Percentiles rank a stretch among this genome's conserved stretches.
phyloP scores from a whole-genome alignment of 1,140 invertebrate genomes.

The Pseudomyrmex flavicornis region DNA sequence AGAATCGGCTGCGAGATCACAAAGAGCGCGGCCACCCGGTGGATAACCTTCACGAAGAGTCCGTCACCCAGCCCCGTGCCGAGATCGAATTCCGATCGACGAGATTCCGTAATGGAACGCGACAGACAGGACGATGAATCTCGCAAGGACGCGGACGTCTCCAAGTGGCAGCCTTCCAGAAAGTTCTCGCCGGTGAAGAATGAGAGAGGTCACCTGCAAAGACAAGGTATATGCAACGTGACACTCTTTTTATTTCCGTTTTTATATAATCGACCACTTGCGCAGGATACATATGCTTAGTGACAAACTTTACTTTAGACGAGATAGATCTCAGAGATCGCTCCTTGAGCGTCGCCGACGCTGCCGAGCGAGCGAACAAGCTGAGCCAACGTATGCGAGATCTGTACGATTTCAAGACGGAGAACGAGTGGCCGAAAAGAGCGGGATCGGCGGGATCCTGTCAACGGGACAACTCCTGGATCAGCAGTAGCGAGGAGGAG shows the following conservation, averaged over 20 bases:
- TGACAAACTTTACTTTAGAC: conserved; percentile 49
- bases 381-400: conserved; percentile 77
- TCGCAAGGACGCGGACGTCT: conserved; percentile 26
- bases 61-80: conserved; percentile 66
- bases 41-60: conserved; percentile 74
- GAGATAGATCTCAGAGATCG: conserved; percentile 10
- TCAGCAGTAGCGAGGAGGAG: conserved; percentile 77
- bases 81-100: conserved; percentile 58
- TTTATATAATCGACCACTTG: background rate
- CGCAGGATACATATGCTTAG: background rate
- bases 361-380: conserved; percentile 53
- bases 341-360: conserved; percentile 33
- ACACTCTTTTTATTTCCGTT: background rate
- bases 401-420: conserved; percentile 79
- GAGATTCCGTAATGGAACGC: conserved; percentile 32
- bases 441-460: conserved; percentile 54
- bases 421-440: conserved; percentile 77
- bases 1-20: conserved; percentile 67
- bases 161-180: conserved; percentile 70
- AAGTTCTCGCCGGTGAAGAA: conserved; percentile 64
- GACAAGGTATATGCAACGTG: conserved; percentile 28
- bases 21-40: conserved; percentile 65
- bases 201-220: conserved; percentile 17
- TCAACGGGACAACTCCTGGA: conserved; percentile 67
- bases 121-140: background rate